Base-by-base conservation (phyloP, 1,140 invertebrate species). In the Microvelia longipes region DNA sequence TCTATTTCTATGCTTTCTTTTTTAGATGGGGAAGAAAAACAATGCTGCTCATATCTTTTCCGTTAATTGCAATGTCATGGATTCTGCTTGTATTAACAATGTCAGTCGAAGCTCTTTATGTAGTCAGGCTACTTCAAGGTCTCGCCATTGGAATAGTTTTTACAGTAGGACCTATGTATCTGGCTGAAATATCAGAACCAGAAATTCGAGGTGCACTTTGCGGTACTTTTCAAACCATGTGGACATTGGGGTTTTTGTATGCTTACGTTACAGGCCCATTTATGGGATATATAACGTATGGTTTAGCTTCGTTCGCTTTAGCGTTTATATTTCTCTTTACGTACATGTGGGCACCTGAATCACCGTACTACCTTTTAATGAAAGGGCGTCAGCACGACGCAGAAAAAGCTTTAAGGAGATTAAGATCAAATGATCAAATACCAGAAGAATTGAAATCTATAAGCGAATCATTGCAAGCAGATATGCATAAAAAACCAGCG, bases 151-250 rank as follows among this genome's bases (percentile, higher is more conserved):
- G 90, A 1, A 84, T 90, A 74, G 81, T 88, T 0, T 91, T 90
- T 77, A 88, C 91, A 0, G 85, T 87, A 15, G 82, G 87, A 1
- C 91, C 91, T 0, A 89, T 94, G 83, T 95, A 94, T 78, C 85
- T 91, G 70, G 91, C 90, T 29, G 92, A 94, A 81, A 92, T 93
- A 61, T 87, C 75, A 19, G 69, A 69, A 5, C 66, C 72, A 19
- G 60, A 70, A 11, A 79, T 75, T 14, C 61, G 75, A 0, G 75
- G 75, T 2, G 66, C 71, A 0, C 24, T 75, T 0, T 67, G 61
- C 68, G 66, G 71, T 29, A 19, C 66, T 27, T 69, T 72, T 24
- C 71, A 69, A 64, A 69, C 68, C 28, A 65, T 62, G 75, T 85
- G 89, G 63, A 85, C 85, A 5, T 72, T 89, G n/a, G 94, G 94